A percentile compares a stretch with the other conserved stretches of the same genome.
phyloP scores from a whole-genome alignment of 2,888 invertebrate genomes.

The Meandrusa payeni region DNA sequence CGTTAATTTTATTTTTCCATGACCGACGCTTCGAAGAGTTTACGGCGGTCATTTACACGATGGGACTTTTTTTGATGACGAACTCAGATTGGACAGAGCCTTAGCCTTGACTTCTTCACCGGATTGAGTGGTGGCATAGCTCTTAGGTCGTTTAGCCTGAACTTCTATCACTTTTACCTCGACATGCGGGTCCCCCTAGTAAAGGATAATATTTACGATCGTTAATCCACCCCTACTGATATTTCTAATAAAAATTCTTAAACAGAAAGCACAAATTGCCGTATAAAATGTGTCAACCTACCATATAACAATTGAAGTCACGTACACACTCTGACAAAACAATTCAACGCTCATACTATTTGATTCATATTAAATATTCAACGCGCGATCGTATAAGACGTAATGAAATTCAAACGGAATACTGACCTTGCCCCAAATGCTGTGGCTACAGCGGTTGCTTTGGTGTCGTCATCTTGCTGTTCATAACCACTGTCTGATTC shows the following conservation, averaged over 20 bases:
- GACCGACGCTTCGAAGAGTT: too few species aligned
- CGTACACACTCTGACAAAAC: slow-evolving; percentile 24
- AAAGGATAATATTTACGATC: too few species aligned
- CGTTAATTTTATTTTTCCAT: too few species aligned
- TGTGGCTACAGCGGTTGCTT: slow-evolving; percentile 64
- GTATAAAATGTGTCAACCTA: slow-evolving; percentile 10
- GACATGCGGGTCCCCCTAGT: too few species aligned
- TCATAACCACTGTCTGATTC: slow-evolving; percentile 42
- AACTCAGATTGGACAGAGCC: too few species aligned
- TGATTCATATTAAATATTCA: slow-evolving; percentile 31
- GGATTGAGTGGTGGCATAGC: too few species aligned
- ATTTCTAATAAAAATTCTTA: neutral
- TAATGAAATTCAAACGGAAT: slow-evolving; percentile 38
- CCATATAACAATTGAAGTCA: slow-evolving; percentile 23
- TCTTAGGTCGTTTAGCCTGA: too few species aligned
- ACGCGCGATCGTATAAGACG: slow-evolving; percentile 29
- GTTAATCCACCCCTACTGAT: too few species aligned
- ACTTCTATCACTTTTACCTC: too few species aligned
- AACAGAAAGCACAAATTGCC: slow-evolving; percentile 10
- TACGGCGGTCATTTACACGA: too few species aligned
- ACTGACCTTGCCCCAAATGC: slow-evolving; percentile 70
- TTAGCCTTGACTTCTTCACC: too few species aligned
- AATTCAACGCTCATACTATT: slow-evolving; percentile 24
- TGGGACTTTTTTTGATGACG: too few species aligned
- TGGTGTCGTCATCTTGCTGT: slow-evolving; percentile 41